Base-by-base conservation (phyloP, 2,113 vertebrate species). In the Paradoxurus hermaphroditus region DNA sequence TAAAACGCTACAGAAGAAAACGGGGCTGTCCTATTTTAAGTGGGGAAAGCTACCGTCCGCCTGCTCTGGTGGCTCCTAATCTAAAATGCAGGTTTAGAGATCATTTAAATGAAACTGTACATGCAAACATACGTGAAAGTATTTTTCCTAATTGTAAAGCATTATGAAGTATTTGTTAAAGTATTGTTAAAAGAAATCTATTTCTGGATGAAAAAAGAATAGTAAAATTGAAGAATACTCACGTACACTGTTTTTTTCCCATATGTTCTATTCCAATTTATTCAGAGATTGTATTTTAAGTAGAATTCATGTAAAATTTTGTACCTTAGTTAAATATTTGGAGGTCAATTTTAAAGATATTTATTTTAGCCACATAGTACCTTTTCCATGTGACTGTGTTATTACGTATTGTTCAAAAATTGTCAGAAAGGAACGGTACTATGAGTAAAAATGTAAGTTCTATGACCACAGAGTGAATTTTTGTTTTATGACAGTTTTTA, bases 401-500 rank as follows among this genome's bases (percentile, higher is more conserved):
- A 91, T 93, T 86, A 92, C 59, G 2, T 65, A 21, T 72, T 91
- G 51, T 53, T 84, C 77, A 85, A 23, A 96, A 94, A 65, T 83
- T 95, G 4, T 79, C 41, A 79, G 53, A 95, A 94, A 81, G 4
- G 34, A 29, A 88, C 94, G 31, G 1, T 36, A 72, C 5, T 79
- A 7, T 77, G 19, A 5, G 29, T 41, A 44, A 91, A 96, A 96
- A 36, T 68, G 1, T 72, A 92, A 93, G n/a, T 91, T 95, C 3
- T 31, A 5, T 79, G 39, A 73, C 25, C 16, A 21, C 53, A 3
- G 89, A 91, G 79, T 39, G 3, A 73, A 65, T 73, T 90, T 96
- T 95, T 95, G 9, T 91, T 97, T 96, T 89, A 96, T 96, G 67
- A 86, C 23, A 96, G 68, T 81, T 96, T 97, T 88, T 73, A 91